Conservation (phyloP, 2,888 invertebrate species). For the Tanaodytes sp. region DNA sequence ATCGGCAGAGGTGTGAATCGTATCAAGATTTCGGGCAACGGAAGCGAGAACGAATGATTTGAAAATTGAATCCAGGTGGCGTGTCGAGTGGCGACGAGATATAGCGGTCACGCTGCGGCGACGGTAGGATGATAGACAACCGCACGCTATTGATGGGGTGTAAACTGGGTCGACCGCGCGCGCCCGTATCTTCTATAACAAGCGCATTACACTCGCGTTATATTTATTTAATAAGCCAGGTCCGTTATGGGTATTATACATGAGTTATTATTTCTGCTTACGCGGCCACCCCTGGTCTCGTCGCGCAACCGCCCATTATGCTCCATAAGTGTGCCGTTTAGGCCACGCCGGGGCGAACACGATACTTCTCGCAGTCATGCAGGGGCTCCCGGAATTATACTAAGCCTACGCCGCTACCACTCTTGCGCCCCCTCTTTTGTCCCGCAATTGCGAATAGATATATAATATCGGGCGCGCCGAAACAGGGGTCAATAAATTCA, state of each 20-base stretch:
- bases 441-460: too few relatives aligned
- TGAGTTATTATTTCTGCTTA: conserved; percentile 71
- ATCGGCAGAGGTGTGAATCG: conserved; percentile 19
- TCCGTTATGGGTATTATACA: conserved; percentile 61
- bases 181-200: conserved; percentile 64
- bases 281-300: conserved; percentile 58
- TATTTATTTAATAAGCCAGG: conserved; percentile 71
- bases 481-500: conserved; percentile 45
- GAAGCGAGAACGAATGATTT: conserved; percentile 24
- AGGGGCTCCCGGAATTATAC: conserved; percentile 50
- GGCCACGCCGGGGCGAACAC: conserved; percentile 67
- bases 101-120: conserved; percentile 55
- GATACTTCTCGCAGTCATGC: conserved; percentile 62
- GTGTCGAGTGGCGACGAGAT: conserved; percentile 12
- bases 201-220: conserved; percentile 67
- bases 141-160: conserved; percentile 70
- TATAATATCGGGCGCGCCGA: too few relatives aligned
- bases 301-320: conserved; percentile 44
- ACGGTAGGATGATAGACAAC: conserved; percentile 63
- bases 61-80: too few relatives aligned
- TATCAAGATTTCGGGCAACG: conserved; percentile 35
- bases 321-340: conserved; percentile 66
- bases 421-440: conserved; percentile 34
- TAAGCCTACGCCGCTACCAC: conserved; percentile 48
- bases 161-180: conserved; percentile 69